These are phyloP conservation scores for Atherix ibis DNA, from an alignment of 2,888 invertebrate species.

Conservation along the genomic window DNA sequence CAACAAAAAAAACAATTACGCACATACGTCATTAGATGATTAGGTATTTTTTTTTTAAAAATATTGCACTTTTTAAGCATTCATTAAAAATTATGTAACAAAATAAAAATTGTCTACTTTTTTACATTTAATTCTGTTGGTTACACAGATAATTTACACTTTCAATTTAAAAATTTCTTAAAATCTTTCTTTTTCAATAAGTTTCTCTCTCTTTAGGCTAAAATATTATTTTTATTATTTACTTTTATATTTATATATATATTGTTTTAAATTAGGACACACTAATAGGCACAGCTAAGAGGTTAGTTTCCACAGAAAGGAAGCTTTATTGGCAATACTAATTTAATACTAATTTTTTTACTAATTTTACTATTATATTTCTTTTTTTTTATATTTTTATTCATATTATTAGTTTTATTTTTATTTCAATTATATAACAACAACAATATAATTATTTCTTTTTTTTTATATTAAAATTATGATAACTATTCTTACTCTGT, in stretches of 20 bases:
- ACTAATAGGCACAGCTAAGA: constrained; percentile 11
- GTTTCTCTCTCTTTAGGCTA: constrained; percentile 1
- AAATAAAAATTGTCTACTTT: neutral
- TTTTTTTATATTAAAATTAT: too few relatives aligned
- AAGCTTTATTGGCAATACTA: constrained; percentile 1
- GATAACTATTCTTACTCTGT: too few relatives aligned
- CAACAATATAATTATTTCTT: too few relatives aligned
- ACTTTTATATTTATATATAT: constrained; percentile 3
- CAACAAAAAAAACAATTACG: too few relatives aligned
- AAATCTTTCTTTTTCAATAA: too few relatives aligned
- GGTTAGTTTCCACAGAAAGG: constrained; percentile 8
- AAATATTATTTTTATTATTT: constrained; percentile 1
- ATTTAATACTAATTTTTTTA: too few relatives aligned
- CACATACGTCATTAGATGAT: too few relatives aligned
- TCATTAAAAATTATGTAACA: constrained; percentile 1
- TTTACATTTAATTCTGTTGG: constrained; percentile 1
- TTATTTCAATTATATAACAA: too few relatives aligned
- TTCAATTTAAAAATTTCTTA: constrained; percentile 2
- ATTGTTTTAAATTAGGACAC: too few relatives aligned
- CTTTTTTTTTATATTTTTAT: too few relatives aligned
- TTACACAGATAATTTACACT: constrained; percentile 3
- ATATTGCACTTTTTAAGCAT: constrained; percentile 5
- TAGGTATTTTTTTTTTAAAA: neutral
- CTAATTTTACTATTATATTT: too few relatives aligned
- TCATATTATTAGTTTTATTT: constrained; percentile 4